Base-by-base conservation (phyloP, 2,113 vertebrate species). In the Hylia prasina region DNA sequence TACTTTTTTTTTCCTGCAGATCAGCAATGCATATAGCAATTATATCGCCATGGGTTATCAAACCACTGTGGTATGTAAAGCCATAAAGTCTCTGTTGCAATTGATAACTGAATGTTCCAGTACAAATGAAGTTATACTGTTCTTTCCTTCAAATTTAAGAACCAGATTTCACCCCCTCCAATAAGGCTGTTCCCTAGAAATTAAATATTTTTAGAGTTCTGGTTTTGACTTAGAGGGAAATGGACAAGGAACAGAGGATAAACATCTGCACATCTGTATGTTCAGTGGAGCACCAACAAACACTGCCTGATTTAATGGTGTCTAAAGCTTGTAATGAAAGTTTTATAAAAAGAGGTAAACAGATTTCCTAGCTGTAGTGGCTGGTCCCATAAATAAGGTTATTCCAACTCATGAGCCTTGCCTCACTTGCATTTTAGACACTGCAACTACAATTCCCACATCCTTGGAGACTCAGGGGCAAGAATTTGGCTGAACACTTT, bases 1-100 rank as follows among this genome's bases (percentile, higher is more conserved):
- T 68, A 44, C 66, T 58, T 93, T 87, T 58, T 93, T 87, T 64
- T 83, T 56, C 44, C 72, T 81, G 72, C 25, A 90, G 92, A 92
- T 84, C 63, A 82, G 82, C 90, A 95, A 94, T 87, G 72, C 68
- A 86, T 86, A 58, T 35, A 83, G 88, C 5, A 56, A 95, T 96
- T 89, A 92, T 65, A 82, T 68, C 93, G 71, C 88, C 57, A 71
- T 61, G 77, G 85, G 86, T 92, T 93, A 82, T 95, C 82, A 96
- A 90, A 90, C 80, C 88, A 88, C 64, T 86, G 60, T 40, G 28
- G 50, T 73, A 47, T 77, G 85, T 56, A 40, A 91, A 93, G 50
- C 24, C 71, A 78, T 75, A 61, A 93, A 89, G n/a, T 81, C 50
- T 95, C 60, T 75, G 10, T 33, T 89, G 56, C 48, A 92, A 90